Percentiles rank a stretch among this genome's conserved stretches.
These are phyloP conservation scores for Altica lythri DNA, from an alignment of 2,888 invertebrate species.

Conservation along the genomic window DNA sequence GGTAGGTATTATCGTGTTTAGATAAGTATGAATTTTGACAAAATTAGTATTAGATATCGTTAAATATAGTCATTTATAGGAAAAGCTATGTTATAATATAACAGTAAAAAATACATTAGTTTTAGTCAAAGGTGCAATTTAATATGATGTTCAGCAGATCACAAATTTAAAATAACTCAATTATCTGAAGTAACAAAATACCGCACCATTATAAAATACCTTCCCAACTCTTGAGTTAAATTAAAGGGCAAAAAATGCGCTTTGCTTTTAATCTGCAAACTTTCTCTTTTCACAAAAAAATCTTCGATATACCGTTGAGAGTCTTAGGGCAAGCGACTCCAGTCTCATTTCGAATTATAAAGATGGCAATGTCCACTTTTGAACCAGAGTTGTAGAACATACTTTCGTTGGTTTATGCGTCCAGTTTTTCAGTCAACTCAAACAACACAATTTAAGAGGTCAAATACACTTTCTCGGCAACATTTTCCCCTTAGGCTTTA, in stretches of 20 bases:
- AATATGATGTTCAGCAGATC: too few relatives aligned
- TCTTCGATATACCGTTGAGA: constrained; percentile 5
- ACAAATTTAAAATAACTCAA: too few relatives aligned
- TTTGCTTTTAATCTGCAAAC: constrained; percentile 14
- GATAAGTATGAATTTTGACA: too few relatives aligned
- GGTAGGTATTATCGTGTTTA: too few relatives aligned
- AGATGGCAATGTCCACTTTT: constrained; percentile 41
- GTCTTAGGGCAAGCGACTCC: not conserved
- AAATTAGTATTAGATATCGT: too few relatives aligned
- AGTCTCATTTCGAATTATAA: constrained; percentile 19
- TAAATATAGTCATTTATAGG: too few relatives aligned
- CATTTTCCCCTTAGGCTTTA: constrained; percentile 11
- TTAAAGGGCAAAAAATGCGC: constrained; percentile 9
- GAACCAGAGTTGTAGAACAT: constrained; percentile 43
- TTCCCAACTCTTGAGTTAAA: too few relatives aligned
- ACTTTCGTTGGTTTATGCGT: constrained; percentile 49
- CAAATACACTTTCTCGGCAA: constrained; percentile 46
- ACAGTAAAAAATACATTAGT: too few relatives aligned
- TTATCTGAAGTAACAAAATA: too few relatives aligned
- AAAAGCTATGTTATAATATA: too few relatives aligned
- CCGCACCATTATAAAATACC: too few relatives aligned
- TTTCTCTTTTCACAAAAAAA: constrained; percentile 23
- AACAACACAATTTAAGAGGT: constrained; percentile 48
- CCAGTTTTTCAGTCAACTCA: constrained; percentile 47
- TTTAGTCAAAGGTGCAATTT: too few relatives aligned